Percentiles rank a stretch among this genome's conserved stretches.
Evolutionary conservation across 2,888 invertebrate species (phyloP).

Genomic region (Blastobasis adustella): DNA sequence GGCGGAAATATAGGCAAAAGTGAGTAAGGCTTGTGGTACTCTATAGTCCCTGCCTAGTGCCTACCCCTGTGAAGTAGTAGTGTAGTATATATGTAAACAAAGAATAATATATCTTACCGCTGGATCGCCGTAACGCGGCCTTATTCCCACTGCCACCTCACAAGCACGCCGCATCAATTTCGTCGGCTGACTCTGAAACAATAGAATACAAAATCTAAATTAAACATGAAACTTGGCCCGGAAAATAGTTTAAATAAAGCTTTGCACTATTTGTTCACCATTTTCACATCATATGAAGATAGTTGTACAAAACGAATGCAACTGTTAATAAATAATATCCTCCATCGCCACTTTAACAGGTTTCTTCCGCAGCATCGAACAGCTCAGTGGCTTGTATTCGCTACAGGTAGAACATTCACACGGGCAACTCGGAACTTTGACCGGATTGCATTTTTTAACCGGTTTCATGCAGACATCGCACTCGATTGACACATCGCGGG

Average conservation of each 20-base stretch:
- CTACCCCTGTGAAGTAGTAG: too few relatives aligned
- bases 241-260: too few relatives aligned
- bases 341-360: slow-evolving; percentile 49
- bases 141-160: slow-evolving; percentile 48
- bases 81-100: slow-evolving; percentile 7
- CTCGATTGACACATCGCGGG: slow-evolving; percentile 50
- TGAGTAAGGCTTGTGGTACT: too few relatives aligned
- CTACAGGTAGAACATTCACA: slow-evolving; percentile 1
- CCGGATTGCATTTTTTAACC: slow-evolving; percentile 42
- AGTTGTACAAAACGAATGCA: not conserved
- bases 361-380: slow-evolving; percentile 34
- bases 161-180: slow-evolving; percentile 55
- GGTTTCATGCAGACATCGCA: slow-evolving; percentile 34
- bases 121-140: slow-evolving; percentile 20
- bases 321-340: slow-evolving; percentile 19
- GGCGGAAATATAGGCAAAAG: too few relatives aligned
- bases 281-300: not conserved
- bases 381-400: slow-evolving; percentile 20
- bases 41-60: too few relatives aligned
- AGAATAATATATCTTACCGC: slow-evolving; percentile 11
- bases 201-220: slow-evolving; percentile 17
- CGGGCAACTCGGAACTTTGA: slow-evolving; percentile 38
- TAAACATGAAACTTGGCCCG: not conserved
- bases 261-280: not conserved
- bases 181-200: slow-evolving; percentile 53